Base-by-base conservation (phyloP, 2,797 vertebrate species). In the Pelobates cultripes region DNA sequence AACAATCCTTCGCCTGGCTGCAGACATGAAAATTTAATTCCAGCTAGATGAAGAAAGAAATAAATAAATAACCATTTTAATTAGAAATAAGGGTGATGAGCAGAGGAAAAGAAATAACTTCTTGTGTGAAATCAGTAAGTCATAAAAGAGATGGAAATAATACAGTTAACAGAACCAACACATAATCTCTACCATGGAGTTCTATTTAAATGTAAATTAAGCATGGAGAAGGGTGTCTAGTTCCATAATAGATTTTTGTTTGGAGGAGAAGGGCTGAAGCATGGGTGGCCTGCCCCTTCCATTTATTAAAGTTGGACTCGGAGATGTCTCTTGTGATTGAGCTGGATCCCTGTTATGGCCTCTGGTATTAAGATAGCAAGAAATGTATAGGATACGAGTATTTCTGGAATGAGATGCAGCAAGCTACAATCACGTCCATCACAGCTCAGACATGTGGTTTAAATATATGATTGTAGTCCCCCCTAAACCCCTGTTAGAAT, bases 141-240 rank as follows among this genome's bases (percentile, higher is more conserved):
- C 82, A 84, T 84, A 79, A 79, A 84, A 79, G 45, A 57, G 73
- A 79, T 57, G 57, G 45, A 71, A 75, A 79, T 79, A 84, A 84
- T 79, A 84, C 77, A 79, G 72, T 79, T 79, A 84, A 79, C 55
- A 64, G 28, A 63, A 66, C 66, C 67, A 75, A 42, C 60, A 66
- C 17, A 14, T 84, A 84, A 79, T 83, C 82, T 84, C 77, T 76
- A 77, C 66, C 67, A 47, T 17, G 70, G 82, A 79, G 82, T 84
- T 79, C 82, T 75, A 84, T 84, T 79, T 79, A 84, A 84, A 84
- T 84, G 82, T 84, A 84, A 84, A 79, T 83, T 79, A 78, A 79
- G 76, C 77, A 61, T 79, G 66, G 72, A 83, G 66, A 83, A 76
- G 77, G 66, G 41, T 75, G 71, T 70, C 81, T 79, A 28, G 42